These are phyloP conservation scores for Eurosta solidaginis DNA, from an alignment of 1,140 invertebrate species.

Conservation along the genomic window DNA sequence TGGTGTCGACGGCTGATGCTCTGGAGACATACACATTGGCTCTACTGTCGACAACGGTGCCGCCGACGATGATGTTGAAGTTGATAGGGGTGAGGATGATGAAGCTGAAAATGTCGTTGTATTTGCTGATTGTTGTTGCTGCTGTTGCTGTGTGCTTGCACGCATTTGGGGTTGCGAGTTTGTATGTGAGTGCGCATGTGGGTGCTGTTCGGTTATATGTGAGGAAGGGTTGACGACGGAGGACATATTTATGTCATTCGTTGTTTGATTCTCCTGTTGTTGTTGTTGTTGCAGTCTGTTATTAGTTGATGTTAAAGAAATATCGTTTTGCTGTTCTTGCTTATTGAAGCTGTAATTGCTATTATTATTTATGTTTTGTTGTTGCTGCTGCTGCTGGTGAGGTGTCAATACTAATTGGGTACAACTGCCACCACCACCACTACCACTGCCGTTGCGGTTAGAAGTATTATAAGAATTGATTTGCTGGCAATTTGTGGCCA, in stretches of 20 bases:
- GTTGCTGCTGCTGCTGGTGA: slow-evolving; percentile 42
- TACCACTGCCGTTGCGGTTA: slow-evolving; percentile 39
- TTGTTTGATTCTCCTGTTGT: not conserved
- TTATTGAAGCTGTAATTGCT: slow-evolving; percentile 53
- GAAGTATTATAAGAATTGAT: slow-evolving; percentile 39
- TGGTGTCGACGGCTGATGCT: slow-evolving; percentile 44
- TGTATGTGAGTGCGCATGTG: slow-evolving; percentile 37
- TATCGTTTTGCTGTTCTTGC: slow-evolving; percentile 24
- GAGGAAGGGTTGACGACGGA: slow-evolving; percentile 43
- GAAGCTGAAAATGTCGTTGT: slow-evolving; percentile 14
- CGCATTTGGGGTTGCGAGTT: slow-evolving; percentile 23
- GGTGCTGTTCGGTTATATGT: slow-evolving; percentile 35
- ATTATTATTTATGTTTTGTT: slow-evolving; percentile 54
- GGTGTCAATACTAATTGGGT: slow-evolving; percentile 44
- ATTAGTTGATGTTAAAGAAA: not conserved
- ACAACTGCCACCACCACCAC: slow-evolving; percentile 39
- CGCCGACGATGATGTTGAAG: slow-evolving; percentile 28
- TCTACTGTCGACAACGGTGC: slow-evolving; percentile 47
- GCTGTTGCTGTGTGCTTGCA: slow-evolving; percentile 45
- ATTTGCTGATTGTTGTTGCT: slow-evolving; percentile 32
- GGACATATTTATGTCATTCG: slow-evolving; percentile 32
- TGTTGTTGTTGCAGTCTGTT: not conserved
- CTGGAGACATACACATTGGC: slow-evolving; percentile 57
- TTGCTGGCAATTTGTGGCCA: slow-evolving; percentile 37
- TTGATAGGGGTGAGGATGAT: slow-evolving; percentile 30